A percentile compares a stretch with the other conserved stretches of the same genome.
Conservation (phyloP, 1,140 invertebrate species). For the Drepana arcuata region DNA sequence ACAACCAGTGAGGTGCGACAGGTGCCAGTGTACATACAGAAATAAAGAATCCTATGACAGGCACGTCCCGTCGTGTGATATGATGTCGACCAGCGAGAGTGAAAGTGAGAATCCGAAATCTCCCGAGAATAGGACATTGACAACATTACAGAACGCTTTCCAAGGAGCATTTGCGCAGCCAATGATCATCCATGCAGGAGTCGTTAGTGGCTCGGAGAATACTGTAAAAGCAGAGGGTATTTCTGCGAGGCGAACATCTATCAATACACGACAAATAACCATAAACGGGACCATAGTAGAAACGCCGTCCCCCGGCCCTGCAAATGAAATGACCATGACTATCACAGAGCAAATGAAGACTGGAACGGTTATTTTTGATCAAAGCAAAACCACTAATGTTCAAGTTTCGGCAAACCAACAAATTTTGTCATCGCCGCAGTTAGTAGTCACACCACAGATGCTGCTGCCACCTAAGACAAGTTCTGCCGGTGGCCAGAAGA, state of each 20-base stretch:
- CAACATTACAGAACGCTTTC: constrained; percentile 67
- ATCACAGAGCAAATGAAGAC: constrained; percentile 67
- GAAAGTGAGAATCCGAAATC: constrained; percentile 74
- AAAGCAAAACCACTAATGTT: constrained; percentile 57
- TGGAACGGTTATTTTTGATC: constrained; percentile 60
- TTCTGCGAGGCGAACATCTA: constrained; percentile 60
- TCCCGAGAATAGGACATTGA: constrained; percentile 67
- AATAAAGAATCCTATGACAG: constrained; percentile 89
- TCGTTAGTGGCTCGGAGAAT: constrained; percentile 58
- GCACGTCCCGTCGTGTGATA: constrained; percentile 85
- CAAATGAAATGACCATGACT: constrained; percentile 66
- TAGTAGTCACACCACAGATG: constrained; percentile 67
- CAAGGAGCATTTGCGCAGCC: constrained; percentile 63
- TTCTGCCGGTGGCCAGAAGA: constrained; percentile 48
- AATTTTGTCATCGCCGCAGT: constrained; percentile 64
- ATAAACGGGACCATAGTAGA: constrained; percentile 71
- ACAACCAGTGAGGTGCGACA: constrained; percentile 87
- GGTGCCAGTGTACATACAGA: constrained; percentile 91
- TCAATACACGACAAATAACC: constrained; percentile 69
- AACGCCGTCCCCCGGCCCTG: constrained; percentile 65
- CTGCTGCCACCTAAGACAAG: constrained; percentile 60
- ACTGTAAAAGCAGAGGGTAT: constrained; percentile 63
- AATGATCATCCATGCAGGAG: constrained; percentile 62
- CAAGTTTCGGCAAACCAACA: constrained; percentile 60
- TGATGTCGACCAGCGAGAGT: constrained; percentile 83